phyloP scores from a whole-genome alignment of 2,113 vertebrate species.

The Lucifuga dentata region DNA sequence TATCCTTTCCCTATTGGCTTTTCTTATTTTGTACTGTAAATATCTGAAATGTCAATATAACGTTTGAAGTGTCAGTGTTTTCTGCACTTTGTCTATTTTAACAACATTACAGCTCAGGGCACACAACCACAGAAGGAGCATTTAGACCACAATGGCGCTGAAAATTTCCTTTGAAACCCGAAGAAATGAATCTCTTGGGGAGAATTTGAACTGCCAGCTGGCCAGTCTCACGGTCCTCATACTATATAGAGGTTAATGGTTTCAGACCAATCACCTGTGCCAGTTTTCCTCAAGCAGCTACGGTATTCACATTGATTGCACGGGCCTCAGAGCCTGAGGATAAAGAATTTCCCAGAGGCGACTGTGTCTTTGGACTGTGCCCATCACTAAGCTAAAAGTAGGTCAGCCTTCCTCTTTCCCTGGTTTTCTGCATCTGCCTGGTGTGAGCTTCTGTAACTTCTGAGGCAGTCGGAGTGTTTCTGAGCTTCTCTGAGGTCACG shows the following conservation, averaged over 20 bases:
- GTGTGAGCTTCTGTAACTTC: slow-evolving; percentile 23
- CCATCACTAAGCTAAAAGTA: slow-evolving; percentile 46
- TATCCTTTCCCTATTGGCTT: too few species aligned
- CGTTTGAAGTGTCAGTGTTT: too few species aligned
- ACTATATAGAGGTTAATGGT: neutral
- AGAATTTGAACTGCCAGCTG: neutral
- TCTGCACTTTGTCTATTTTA: too few species aligned
- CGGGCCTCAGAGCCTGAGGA: slow-evolving; percentile 15
- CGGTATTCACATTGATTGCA: slow-evolving; percentile 21
- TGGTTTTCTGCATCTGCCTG: slow-evolving; percentile 6
- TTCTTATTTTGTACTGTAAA: too few species aligned
- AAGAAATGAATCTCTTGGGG: too few species aligned
- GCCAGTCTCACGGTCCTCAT: neutral
- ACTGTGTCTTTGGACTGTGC: neutral
- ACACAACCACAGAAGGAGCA: slow-evolving; percentile 11
- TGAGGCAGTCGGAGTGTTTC: neutral
- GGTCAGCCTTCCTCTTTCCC: slow-evolving; percentile 38
- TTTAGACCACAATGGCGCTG: slow-evolving; percentile 2
- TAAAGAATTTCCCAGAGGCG: slow-evolving; percentile 16
- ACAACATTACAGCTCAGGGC: too few species aligned
- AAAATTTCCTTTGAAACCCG: neutral
- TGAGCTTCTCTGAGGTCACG: slow-evolving; percentile 44
- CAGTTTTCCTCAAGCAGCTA: slow-evolving; percentile 15
- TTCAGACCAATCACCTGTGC: slow-evolving; percentile 12
- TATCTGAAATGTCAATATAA: too few species aligned